Percentiles rank a stretch among this genome's conserved stretches.
These are phyloP conservation scores for Poeciliopsis gracilis DNA, from an alignment of 2,797 vertebrate genomes.

Conservation along the genomic window DNA sequence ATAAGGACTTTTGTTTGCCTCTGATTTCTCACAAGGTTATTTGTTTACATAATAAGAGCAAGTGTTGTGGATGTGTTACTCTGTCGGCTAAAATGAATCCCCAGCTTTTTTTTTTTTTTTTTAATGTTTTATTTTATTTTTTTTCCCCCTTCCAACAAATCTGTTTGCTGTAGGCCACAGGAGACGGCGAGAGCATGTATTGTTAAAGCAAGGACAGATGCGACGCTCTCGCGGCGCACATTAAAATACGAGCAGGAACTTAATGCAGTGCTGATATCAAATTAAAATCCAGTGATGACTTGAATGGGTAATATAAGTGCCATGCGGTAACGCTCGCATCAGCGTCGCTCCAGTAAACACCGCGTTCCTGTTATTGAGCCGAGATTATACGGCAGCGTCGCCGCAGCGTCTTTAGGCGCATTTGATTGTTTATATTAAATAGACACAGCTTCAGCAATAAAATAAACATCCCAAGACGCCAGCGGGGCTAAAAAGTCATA, in stretches of 20 bases:
- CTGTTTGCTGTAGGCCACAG: constrained; percentile 48
- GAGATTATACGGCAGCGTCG: neutral
- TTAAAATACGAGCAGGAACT: constrained; percentile 21
- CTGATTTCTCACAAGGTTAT: constrained; percentile 21
- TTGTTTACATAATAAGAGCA: constrained; percentile 61
- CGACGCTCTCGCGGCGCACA: constrained; percentile 33
- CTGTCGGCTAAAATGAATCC: constrained; percentile 39
- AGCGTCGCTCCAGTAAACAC: neutral
- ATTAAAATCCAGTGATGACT: neutral
- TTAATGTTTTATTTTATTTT: neutral
- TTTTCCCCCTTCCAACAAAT: constrained; percentile 11
- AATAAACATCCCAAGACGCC: neutral
- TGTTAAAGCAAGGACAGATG: constrained; percentile 31
- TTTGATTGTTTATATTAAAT: neutral
- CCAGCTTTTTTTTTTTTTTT: constrained; percentile 4
- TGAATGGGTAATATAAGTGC: neutral
- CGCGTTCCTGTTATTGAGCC: neutral
- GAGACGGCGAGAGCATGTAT: constrained; percentile 35
- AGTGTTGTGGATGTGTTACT: constrained; percentile 37
- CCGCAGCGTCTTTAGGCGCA: neutral
- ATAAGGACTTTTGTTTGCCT: neutral
- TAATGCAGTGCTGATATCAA: neutral
- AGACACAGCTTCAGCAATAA: neutral
- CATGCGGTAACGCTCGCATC: neutral
- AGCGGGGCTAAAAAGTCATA: neutral